Percentiles rank a stretch among this genome's conserved stretches.
Conservation (phyloP, 2,797 vertebrate species). For the Danio choprae region DNA sequence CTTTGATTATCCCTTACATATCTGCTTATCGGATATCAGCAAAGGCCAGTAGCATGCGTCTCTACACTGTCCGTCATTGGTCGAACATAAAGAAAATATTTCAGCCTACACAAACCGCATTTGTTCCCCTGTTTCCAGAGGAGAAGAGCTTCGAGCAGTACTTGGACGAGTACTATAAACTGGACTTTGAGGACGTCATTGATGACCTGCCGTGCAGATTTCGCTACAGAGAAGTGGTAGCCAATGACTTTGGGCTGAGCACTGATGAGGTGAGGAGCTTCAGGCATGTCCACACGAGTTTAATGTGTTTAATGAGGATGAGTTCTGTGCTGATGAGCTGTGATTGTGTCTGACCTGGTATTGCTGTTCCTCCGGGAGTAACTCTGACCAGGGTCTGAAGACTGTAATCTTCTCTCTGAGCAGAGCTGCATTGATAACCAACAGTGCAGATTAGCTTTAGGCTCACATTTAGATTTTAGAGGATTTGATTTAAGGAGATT, state of each 20-base stretch:
- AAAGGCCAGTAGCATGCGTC: too few species aligned
- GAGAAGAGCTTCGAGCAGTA: constrained; percentile 88
- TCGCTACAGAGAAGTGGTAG: constrained; percentile 85
- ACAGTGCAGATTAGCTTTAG: not conserved
- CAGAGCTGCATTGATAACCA: constrained; percentile 54
- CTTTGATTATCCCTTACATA: too few species aligned
- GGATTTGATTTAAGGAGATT: not conserved
- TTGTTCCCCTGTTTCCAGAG: constrained; percentile 71
- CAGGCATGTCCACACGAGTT: not conserved
- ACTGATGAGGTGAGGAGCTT: constrained; percentile 82
- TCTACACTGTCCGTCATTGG: not conserved
- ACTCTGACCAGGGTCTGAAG: constrained; percentile 82
- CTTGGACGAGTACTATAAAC: constrained; percentile 87
- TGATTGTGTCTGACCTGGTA: constrained; percentile 79
- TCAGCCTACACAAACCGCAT: not conserved
- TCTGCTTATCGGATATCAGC: too few species aligned
- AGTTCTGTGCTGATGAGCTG: constrained; percentile 79
- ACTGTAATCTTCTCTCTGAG: constrained; percentile 86
- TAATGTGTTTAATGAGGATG: not conserved
- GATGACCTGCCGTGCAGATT: constrained; percentile 91
- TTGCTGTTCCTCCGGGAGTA: constrained; percentile 70
- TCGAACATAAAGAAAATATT: not conserved
- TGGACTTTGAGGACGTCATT: constrained; percentile 91
- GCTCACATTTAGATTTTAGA: not conserved
- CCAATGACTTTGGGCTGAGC: constrained; percentile 89